Evolutionary conservation across 2,113 vertebrate species (phyloP), one percentile per base, ranked within the genome.

Genomic region (Diadophis punctatus): DNA sequence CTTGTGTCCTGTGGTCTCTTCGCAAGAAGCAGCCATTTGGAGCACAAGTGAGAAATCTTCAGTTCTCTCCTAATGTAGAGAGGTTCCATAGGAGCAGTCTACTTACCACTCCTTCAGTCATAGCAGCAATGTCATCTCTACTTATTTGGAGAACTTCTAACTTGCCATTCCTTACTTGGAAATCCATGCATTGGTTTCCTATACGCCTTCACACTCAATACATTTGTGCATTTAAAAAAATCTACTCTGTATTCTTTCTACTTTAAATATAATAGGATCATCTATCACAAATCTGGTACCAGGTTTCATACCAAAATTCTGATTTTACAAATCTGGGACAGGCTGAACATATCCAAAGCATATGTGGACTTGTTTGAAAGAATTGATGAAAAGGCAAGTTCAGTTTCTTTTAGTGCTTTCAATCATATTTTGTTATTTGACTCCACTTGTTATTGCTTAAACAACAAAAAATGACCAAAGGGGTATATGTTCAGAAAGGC

Each of bases 221-320:
- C n/a, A 74, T 74, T 74, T 34, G n/a, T 74, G 63, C 63, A 74
- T 74, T 93, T 94, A 91, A 94, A 30, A 53, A 84, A 0, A 6
- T 12, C 89, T 90, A 88, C 68, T 90, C 86, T 88, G 94, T 0
- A 0, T 91, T 94, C 0, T 0, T 92, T 95, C 90, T 91, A 74
- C 86, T 93, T 43, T 58, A 93, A 93, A 34, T 48, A 92, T 94
- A 91, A 92, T 94, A 91, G 88, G 80, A 43, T 94, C 94, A 95
- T 95, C 63, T 95, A 95, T 96, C 95, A 93, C 93, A 88, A 92
- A 87, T 93, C 93, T 93, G 93, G 89, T 95, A 94, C 92, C 90
- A 95, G 94, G 95, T 95, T 95, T 91, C 93, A 90, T 27, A 46
- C 56, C 52, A 95, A 92, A 93, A 95, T 86, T 96, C 91, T 91